These are phyloP conservation scores for Plemyria rubiginata DNA, from an alignment of 2,888 invertebrate genomes.

Conservation along the genomic window DNA sequence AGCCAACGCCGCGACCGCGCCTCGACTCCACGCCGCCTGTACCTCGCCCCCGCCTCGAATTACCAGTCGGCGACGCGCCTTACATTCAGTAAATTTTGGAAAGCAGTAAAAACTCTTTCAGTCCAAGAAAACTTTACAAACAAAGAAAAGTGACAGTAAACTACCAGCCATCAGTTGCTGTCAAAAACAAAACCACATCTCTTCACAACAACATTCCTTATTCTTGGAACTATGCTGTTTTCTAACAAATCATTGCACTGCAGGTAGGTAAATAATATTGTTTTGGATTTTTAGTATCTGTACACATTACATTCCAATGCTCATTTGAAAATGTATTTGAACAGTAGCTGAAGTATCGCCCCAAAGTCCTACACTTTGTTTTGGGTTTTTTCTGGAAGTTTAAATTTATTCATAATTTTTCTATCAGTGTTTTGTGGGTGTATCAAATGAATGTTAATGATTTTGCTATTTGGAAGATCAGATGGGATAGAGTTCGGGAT, in stretches of 20 bases:
- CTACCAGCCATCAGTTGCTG: too few species aligned
- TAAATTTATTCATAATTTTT: neutral
- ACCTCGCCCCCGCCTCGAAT: too few species aligned
- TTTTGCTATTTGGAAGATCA: constrained; percentile 67
- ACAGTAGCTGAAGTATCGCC: neutral
- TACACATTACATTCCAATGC: constrained; percentile 16
- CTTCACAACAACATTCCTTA: constrained; percentile 24
- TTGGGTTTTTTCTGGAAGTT: neutral
- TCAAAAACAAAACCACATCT: constrained; percentile 12
- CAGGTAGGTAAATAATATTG: constrained; percentile 51
- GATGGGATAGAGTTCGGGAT: constrained; percentile 68
- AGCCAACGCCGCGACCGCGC: too few species aligned
- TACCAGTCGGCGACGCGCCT: too few species aligned
- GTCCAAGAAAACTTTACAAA: neutral
- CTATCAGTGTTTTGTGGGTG: neutral
- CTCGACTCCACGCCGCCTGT: too few species aligned
- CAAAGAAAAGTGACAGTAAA: constrained; percentile 17
- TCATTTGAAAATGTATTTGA: neutral
- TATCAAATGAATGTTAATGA: constrained; percentile 51
- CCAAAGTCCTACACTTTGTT: neutral
- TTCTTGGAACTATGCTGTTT: constrained; percentile 23
- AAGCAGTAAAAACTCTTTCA: constrained; percentile 5
- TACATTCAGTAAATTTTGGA: too few species aligned
- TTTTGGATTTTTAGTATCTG: constrained; percentile 15
- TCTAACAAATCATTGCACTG: constrained; percentile 49